phyloP scores from a whole-genome alignment of 2,888 invertebrate species.

The Andrena hattorfiana region DNA sequence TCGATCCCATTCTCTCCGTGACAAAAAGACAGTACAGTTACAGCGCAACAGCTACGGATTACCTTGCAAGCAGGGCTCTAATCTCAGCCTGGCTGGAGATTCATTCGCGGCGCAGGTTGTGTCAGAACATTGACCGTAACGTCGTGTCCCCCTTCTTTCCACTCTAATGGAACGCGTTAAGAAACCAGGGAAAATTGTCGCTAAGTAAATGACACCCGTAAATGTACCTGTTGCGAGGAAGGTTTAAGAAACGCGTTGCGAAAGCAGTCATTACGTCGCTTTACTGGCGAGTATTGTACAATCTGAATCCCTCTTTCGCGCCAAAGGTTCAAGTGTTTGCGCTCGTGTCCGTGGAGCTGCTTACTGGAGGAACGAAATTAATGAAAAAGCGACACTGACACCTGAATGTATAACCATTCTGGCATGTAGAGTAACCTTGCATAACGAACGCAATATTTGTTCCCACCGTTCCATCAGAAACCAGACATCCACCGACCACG shows the following conservation, averaged over 20 bases:
- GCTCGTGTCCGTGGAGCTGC: neutral
- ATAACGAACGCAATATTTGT: too few species aligned
- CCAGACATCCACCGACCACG: neutral
- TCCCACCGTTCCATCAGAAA: neutral
- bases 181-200: constrained; percentile 64
- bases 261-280: constrained; percentile 39
- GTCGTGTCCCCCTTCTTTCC: constrained; percentile 33
- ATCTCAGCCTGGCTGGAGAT: constrained; percentile 14
- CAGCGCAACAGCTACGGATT: constrained; percentile 20
- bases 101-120: constrained; percentile 2
- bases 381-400: neutral
- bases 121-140: constrained; percentile 56
- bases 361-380: neutral
- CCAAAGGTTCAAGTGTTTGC: constrained; percentile 20
- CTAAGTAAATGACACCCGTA: constrained; percentile 53
- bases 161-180: constrained; percentile 50
- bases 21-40: constrained; percentile 38
- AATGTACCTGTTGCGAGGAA: constrained; percentile 34
- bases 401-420: neutral
- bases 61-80: constrained; percentile 18
- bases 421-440: neutral
- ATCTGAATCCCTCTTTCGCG: constrained; percentile 22
- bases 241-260: constrained; percentile 50
- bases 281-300: constrained; percentile 47
- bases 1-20: constrained; percentile 22